Evolutionary conservation across 2,888 invertebrate genomes (phyloP).

Genomic region (Drepanosiphum platanoidis): DNA sequence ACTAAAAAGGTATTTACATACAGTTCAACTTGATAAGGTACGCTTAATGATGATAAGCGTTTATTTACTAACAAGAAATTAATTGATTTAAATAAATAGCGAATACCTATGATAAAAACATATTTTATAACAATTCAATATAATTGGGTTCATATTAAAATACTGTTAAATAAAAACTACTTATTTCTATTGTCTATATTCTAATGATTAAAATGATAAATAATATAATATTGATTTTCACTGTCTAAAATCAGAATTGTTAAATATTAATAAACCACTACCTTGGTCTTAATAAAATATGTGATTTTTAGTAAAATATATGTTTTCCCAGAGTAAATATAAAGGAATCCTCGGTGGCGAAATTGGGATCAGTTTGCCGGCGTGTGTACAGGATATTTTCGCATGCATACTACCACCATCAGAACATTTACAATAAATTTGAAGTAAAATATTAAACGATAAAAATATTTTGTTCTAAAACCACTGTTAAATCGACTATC

Average conservation of each 20-base stretch:
- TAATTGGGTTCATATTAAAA: not conserved
- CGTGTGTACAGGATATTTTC: slow-evolving; percentile 99
- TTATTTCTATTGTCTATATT: not conserved
- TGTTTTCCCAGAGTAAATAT: slow-evolving; percentile 87
- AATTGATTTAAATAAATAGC: not conserved
- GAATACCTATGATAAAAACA: not conserved
- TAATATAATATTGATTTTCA: not conserved
- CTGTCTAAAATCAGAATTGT: not conserved
- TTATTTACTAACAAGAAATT: not conserved
- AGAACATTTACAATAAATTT: slow-evolving; percentile 96
- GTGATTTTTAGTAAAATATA: not conserved
- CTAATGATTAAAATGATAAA: not conserved
- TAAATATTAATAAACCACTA: not conserved
- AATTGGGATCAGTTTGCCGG: slow-evolving; percentile 97
- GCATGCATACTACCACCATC: slow-evolving; percentile 98
- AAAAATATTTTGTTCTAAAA: slow-evolving; percentile 24
- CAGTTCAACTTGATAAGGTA: too few relatives aligned
- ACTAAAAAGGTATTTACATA: too few relatives aligned
- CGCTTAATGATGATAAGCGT: not conserved
- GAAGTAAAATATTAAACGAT: slow-evolving; percentile 71
- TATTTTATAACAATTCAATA: not conserved
- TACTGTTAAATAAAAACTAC: not conserved
- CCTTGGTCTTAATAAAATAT: not conserved
- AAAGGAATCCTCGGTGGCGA: slow-evolving; percentile 98
- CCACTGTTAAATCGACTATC: not conserved